Base-by-base conservation (phyloP, 1,140 invertebrate genomes). In the Atopsyche davidsoni region DNA sequence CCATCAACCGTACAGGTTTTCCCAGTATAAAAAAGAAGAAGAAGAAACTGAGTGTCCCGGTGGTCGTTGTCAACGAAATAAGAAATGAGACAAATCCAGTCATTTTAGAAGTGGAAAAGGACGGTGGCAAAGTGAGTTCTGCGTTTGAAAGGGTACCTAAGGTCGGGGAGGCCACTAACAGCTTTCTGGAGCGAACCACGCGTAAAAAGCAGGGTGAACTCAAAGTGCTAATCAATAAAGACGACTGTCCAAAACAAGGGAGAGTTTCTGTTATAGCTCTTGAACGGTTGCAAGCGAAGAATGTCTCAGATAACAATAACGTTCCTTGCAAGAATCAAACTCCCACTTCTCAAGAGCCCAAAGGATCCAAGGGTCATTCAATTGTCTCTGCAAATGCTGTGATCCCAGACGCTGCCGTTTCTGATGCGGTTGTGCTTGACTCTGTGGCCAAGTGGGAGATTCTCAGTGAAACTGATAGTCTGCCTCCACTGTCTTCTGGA, bases 21-120 rank as follows among this genome's bases (percentile, higher is more conserved):
- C 89, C 89, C 0, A 86, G 80, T 13, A 72, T 87, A 13, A 88
- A 89, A 58, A 87, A 85, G 58, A 92, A 90, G 63, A 91, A 90
- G 63, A 87, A 87, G 60, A 87, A 84, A 64, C 56, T 64, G 16
- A 65, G 41, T 40, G 11, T 41, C 7, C 23, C 48, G 17, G 41
- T 46, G 1, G 35, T 38, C 32, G 47, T 34, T 44, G 48, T 38
- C 17, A 43, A 57, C 35, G 28, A 36, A 34, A 48, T 21, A 21
- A 34, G 57, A 9, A 58, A 67, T 44, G 70, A 73, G 52, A 56
- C 60, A 18, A 62, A 51, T 45, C 61, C 42, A 40, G 47, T 62
- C 16, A 60, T 59, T 32, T 68, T 67, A 21, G 70, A 72, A 31
- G 67, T 59, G 46, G 17, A 3, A n/a, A 18, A 39, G n/a, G 14